A percentile compares a stretch with the other conserved stretches of the same genome.
phyloP scores from a whole-genome alignment of 2,888 invertebrate species.

The Diarsia brunnea region DNA sequence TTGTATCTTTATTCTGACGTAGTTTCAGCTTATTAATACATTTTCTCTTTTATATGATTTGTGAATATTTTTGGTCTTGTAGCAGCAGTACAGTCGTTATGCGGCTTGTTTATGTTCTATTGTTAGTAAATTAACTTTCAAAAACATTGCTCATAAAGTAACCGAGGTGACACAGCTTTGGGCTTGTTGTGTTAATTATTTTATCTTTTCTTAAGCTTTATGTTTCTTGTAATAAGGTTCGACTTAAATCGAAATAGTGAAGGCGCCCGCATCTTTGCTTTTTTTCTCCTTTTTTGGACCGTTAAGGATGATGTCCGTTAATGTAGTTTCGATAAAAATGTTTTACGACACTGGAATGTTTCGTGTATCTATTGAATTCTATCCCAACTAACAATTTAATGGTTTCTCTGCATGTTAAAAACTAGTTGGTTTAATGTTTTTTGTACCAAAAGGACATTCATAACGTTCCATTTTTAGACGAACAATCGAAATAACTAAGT shows the following conservation, averaged over 20 bases:
- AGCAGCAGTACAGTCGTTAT: slow-evolving; percentile 20
- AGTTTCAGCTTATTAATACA: slow-evolving; percentile 19
- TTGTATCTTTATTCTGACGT: slow-evolving; percentile 35
- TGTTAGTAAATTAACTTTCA: slow-evolving; percentile 62
- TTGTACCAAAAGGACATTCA: slow-evolving; percentile 78
- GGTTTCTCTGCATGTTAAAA: slow-evolving; percentile 70
- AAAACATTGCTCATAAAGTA: slow-evolving; percentile 61
- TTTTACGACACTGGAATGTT: slow-evolving; percentile 64
- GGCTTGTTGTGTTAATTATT: slow-evolving; percentile 34
- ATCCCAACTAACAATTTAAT: slow-evolving; percentile 64
- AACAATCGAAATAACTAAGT: slow-evolving; percentile 77
- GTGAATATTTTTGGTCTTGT: slow-evolving; percentile 34
- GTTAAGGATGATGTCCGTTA: slow-evolving; percentile 70
- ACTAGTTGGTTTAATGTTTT: slow-evolving; percentile 58
- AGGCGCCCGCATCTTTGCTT: slow-evolving; percentile 72
- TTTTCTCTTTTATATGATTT: slow-evolving; percentile 44
- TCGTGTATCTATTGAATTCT: slow-evolving; percentile 59
- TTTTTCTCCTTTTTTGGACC: slow-evolving; percentile 61
- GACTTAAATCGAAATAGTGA: slow-evolving; percentile 38
- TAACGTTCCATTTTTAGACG: slow-evolving; percentile 73
- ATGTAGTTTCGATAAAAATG: slow-evolving; percentile 71
- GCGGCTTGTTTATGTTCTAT: slow-evolving; percentile 43
- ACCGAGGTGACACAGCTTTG: slow-evolving; percentile 47
- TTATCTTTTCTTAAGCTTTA: slow-evolving; percentile 57
- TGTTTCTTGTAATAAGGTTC: slow-evolving; percentile 44